Evolutionary conservation across 1,140 invertebrate species (phyloP), one percentile per base, ranked within the genome.

Genomic region (Diachasmimorpha longicaudata): DNA sequence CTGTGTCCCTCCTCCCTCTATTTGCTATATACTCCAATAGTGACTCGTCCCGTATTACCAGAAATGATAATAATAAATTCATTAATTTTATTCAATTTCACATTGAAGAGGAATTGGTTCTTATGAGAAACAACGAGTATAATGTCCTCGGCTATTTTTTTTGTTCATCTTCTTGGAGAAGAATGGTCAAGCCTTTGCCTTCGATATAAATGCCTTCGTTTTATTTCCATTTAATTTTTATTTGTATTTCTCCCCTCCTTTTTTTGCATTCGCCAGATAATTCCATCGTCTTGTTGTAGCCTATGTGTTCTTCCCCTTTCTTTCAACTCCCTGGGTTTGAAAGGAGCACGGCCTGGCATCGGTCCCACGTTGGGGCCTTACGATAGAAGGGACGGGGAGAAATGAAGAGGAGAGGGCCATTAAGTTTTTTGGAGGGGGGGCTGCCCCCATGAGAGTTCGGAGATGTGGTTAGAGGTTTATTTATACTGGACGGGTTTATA

Each of bases 241-340:
- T 66, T 66, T 25, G 52, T 19, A 2, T 58, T 11, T 0, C 55
- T 19, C 23, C 14, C 14, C 31, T 14, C 23, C 8, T n/a, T n/a
- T 25, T 66, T 66, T 66, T 25, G 58, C 58, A 66, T 66, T 66
- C 58, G 58, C n/a, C 14, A 13, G 58, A 66, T 66, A 66, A 66
- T 66, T 66, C 31, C 10, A 25, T 6, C n/a, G 5, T 21, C 58
- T 66, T 66, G 58, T 66, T 66, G 31, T 58, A 23, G 11, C 5
- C 10, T 31, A 25, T 66, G 58, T 66, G 25, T 66, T 66, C 25
- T 46, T 46, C n/a, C 48, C 14, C 48, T 66, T 66, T 25, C 13
- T 25, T 14, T 66, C 23, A 14, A 66, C 58, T 66, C 23, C 58
- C 13, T 23, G 21, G 21, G 58, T 66, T 36, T 21, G 21, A 16